Conservation (phyloP, 2,888 invertebrate genomes). For the Metellina segmentata region DNA sequence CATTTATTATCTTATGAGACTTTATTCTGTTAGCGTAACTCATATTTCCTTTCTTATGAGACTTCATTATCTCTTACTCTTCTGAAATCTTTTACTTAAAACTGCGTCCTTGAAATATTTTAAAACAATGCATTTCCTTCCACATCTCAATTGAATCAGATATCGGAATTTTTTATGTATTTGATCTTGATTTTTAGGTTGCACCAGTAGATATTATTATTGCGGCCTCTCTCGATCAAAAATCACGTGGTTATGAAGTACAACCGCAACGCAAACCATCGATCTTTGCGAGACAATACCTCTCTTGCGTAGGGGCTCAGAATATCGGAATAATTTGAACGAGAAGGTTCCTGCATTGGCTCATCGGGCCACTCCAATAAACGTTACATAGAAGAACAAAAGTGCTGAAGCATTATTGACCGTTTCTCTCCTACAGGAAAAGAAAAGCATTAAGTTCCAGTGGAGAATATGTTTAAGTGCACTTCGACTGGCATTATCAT, state of each 20-base stretch:
- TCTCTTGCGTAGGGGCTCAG: background rate
- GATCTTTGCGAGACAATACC: background rate
- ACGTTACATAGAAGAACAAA: background rate
- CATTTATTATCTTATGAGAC: too few species aligned
- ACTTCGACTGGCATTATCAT: conserved; percentile 2
- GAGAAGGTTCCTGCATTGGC: background rate
- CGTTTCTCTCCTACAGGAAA: background rate
- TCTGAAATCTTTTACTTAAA: too few species aligned
- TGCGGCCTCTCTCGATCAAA: background rate
- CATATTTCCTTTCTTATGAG: too few species aligned
- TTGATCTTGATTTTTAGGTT: too few species aligned
- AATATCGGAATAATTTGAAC: background rate
- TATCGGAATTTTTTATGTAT: too few species aligned
- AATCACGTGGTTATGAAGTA: background rate
- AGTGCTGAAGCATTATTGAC: background rate
- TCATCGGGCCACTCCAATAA: background rate
- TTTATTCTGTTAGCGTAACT: too few species aligned
- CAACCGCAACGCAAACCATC: background rate
- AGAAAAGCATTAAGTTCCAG: background rate
- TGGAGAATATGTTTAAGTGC: conserved; percentile 2
- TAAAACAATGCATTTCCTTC: too few species aligned
- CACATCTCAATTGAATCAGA: too few species aligned
- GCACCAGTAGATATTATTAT: too few species aligned
- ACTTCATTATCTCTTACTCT: too few species aligned
- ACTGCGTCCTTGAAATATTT: too few species aligned